Conservation (phyloP, 2,113 vertebrate species). For the Xenus cinereus region DNA sequence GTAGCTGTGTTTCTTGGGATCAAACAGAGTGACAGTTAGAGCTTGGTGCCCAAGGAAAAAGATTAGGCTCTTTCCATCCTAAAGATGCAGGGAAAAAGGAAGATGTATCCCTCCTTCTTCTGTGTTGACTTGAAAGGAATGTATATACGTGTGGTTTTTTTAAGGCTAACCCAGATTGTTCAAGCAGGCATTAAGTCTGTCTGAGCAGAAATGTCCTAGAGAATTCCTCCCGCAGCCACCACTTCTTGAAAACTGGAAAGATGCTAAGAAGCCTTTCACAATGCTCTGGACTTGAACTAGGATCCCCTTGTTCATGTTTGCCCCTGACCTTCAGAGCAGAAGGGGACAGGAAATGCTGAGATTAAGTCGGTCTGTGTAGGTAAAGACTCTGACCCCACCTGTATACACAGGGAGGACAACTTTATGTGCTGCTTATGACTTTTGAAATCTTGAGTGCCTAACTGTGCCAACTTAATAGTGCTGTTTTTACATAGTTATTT, state of each 20-base stretch:
- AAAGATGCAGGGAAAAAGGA: not conserved
- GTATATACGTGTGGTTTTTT: rapidly evolving
- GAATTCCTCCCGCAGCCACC: not conserved
- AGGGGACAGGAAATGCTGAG: not conserved
- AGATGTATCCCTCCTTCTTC: not conserved
- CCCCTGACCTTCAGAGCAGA: not conserved
- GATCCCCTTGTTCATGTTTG: not conserved
- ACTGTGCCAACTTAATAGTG: not conserved
- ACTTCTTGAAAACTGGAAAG: not conserved
- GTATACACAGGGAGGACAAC: not conserved
- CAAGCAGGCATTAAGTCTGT: not conserved
- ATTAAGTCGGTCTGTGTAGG: not conserved
- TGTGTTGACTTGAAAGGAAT: not conserved
- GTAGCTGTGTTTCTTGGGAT: not conserved
- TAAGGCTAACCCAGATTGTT: not conserved
- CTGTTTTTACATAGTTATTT: not conserved
- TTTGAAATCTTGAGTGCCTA: conserved; percentile 34
- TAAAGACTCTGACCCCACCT: rapidly evolving
- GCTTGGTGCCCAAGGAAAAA: not conserved
- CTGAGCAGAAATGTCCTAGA: not conserved
- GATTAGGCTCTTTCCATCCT: not conserved
- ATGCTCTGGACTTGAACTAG: not conserved
- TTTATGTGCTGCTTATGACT: not conserved
- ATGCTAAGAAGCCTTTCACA: not conserved
- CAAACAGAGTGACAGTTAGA: not conserved